These are phyloP conservation scores for Lytechinus pictus DNA, from an alignment of 35 echinoderm and acorn worm genomes.

Conservation along the genomic window DNA sequence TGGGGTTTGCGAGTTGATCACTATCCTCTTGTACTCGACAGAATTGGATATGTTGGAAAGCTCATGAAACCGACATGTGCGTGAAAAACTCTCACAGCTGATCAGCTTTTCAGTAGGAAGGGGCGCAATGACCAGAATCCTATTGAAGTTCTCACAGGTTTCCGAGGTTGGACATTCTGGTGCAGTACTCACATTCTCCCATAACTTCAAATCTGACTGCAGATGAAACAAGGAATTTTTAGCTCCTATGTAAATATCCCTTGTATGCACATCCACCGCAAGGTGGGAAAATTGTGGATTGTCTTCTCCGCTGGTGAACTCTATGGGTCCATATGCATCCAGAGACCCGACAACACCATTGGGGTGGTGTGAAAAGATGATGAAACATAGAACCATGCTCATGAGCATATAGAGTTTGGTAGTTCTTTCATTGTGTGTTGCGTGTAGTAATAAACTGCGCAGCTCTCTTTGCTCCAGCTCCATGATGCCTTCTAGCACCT, in stretches of 20 bases:
- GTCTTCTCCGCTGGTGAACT: background rate
- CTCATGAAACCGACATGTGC: background rate
- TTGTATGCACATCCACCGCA: background rate
- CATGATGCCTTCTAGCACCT: background rate
- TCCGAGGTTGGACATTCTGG: background rate
- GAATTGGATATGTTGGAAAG: background rate
- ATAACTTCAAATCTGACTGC: background rate
- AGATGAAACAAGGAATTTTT: constrained; percentile 3
- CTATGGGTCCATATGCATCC: background rate
- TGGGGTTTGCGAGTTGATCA: background rate
- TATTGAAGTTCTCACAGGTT: background rate
- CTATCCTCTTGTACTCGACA: background rate
- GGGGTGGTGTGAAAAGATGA: background rate
- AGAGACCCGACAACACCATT: background rate
- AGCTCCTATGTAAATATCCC: background rate
- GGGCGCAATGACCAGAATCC: background rate
- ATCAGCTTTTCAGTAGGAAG: background rate
- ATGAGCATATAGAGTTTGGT: background rate
- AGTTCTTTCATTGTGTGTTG: background rate
- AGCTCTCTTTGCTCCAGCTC: background rate
- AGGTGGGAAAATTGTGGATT: background rate
- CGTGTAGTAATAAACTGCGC: background rate
- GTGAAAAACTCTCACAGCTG: background rate
- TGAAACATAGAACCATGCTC: background rate
- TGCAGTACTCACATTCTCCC: background rate